Percentiles rank a stretch among this genome's conserved stretches.
phyloP scores from a whole-genome alignment of 2,888 invertebrate genomes.

The Microctonus aethiopoides region DNA sequence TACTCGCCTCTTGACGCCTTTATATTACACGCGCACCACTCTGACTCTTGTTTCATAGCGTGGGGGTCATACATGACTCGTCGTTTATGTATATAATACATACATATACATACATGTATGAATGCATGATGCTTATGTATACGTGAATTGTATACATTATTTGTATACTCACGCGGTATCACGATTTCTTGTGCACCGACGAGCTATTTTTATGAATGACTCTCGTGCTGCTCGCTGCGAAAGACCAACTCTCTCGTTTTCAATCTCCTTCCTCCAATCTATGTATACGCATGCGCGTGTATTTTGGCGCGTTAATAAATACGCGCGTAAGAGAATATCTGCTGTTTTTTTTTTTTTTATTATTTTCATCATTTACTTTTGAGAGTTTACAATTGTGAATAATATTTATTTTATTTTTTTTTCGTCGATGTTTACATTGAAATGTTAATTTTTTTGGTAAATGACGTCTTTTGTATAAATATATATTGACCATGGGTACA shows the following conservation, averaged over 20 bases:
- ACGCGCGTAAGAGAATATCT: too few species aligned
- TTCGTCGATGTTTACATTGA: background rate
- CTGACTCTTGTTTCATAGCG: background rate
- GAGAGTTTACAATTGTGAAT: background rate
- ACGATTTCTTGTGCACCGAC: constrained; percentile 40
- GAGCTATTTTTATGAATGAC: constrained; percentile 65
- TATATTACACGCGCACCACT: constrained; percentile 13
- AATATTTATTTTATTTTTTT: background rate
- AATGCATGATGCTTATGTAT: constrained; percentile 19
- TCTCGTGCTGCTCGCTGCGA: constrained; percentile 40
- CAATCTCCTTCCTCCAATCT: background rate
- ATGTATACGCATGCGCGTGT: background rate
- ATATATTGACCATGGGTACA: background rate
- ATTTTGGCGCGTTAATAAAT: constrained; percentile 19
- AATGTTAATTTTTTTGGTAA: constrained; percentile 5
- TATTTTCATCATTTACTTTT: background rate
- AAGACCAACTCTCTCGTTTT: background rate
- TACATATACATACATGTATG: too few species aligned
- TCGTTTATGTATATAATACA: background rate
- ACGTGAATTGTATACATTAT: constrained; percentile 14
- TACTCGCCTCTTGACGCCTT: constrained; percentile 22
- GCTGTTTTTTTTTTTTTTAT: background rate
- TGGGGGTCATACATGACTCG: constrained; percentile 10
- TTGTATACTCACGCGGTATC: constrained; percentile 18
- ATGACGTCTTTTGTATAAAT: background rate